Conservation (phyloP, 2,888 invertebrate species). For the Charanyca ferruginea region DNA sequence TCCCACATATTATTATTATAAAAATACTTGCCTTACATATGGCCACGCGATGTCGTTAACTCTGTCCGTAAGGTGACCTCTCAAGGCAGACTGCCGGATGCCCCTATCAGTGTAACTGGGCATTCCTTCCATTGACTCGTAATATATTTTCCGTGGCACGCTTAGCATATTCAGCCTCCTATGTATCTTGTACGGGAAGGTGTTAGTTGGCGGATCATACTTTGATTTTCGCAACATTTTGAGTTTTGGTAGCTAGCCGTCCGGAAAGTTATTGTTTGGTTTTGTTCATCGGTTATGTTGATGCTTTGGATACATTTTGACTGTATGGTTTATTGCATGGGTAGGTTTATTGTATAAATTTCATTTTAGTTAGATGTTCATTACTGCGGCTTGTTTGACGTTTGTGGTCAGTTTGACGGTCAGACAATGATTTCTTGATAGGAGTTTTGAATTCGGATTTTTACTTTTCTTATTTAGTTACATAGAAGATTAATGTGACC, state of each 20-base stretch:
- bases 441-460: slow-evolving; percentile 42
- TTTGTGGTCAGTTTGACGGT: slow-evolving; percentile 1
- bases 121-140: slow-evolving; percentile 50
- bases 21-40: slow-evolving; percentile 33
- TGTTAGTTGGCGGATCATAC: slow-evolving; percentile 31
- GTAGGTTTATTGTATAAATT: neutral
- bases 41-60: slow-evolving; percentile 51
- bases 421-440: slow-evolving; percentile 1
- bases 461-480: slow-evolving; percentile 14
- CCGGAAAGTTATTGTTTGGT: slow-evolving; percentile 31
- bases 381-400: slow-evolving; percentile 6
- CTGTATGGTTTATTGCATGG: neutral
- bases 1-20: too few species aligned
- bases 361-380: neutral
- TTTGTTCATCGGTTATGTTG: too few species aligned
- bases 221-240: neutral
- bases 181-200: slow-evolving; percentile 46
- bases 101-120: slow-evolving; percentile 32
- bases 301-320: slow-evolving; percentile 48
- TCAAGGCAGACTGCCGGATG: slow-evolving; percentile 41
- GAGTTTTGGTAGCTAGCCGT: slow-evolving; percentile 41
- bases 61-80: slow-evolving; percentile 31
- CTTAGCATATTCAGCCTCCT: slow-evolving; percentile 41
- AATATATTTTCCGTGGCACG: slow-evolving; percentile 25
- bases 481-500: neutral